These are phyloP conservation scores for Pherbina coryleti DNA, from an alignment of 2,888 invertebrate genomes.

Conservation along the genomic window DNA sequence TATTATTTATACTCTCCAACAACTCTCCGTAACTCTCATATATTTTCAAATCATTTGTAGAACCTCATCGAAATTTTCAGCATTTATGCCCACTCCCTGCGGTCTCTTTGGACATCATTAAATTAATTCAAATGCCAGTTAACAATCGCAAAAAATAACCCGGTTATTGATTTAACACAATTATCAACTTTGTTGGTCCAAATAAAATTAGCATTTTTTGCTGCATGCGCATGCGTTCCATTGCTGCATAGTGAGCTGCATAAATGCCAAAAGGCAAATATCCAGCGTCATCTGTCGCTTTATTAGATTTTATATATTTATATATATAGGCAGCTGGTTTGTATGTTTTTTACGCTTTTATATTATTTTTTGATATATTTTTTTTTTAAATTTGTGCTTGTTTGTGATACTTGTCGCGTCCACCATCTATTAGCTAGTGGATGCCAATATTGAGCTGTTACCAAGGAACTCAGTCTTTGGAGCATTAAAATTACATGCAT, in stretches of 20 bases:
- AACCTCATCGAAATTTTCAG: too few relatives aligned
- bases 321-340: not conserved
- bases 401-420: not conserved
- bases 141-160: too few relatives aligned
- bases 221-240: not conserved
- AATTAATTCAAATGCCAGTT: too few relatives aligned
- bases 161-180: too few relatives aligned
- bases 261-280: constrained; percentile 3
- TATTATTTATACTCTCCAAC: too few relatives aligned
- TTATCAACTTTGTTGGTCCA: too few relatives aligned
- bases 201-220: not conserved
- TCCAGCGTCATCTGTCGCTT: not conserved
- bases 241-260: not conserved
- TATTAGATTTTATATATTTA: not conserved
- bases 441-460: constrained; percentile 5
- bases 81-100: too few relatives aligned
- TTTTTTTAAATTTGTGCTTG: not conserved
- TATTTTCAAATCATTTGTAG: too few relatives aligned
- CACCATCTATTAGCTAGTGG: not conserved
- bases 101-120: too few relatives aligned
- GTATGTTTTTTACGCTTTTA: not conserved
- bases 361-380: not conserved
- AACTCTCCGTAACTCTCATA: too few relatives aligned
- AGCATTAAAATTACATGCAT: too few relatives aligned
- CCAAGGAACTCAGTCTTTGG: not conserved